Percentiles rank a stretch among this genome's conserved stretches.
Conservation (phyloP, 2,797 vertebrate genomes). For the Danio albolineatus region DNA sequence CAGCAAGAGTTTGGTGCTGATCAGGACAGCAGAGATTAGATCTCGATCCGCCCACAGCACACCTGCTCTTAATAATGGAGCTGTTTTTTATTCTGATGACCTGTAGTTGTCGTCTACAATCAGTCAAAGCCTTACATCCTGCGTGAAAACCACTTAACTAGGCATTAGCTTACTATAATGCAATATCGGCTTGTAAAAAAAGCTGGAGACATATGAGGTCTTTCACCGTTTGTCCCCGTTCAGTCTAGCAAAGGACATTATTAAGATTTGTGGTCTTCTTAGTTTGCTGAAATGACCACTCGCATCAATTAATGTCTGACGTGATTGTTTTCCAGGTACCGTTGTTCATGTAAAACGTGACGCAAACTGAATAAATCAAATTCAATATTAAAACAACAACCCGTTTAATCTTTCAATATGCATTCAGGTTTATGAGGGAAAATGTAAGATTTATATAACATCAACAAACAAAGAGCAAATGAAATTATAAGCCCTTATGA, state of each 20-base stretch:
- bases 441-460: too few species aligned
- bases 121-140: constrained; percentile 67
- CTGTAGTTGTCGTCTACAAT: constrained; percentile 24
- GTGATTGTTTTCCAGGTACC: constrained; percentile 34
- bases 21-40: too few species aligned
- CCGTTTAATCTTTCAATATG: too few species aligned
- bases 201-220: constrained; percentile 74
- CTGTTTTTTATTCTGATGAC: constrained; percentile 28
- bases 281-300: constrained; percentile 44
- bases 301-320: constrained; percentile 44
- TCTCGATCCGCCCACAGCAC: too few species aligned
- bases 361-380: not conserved
- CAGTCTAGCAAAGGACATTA: constrained; percentile 73
- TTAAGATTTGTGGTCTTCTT: constrained; percentile 64
- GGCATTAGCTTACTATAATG: constrained; percentile 75
- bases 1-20: too few species aligned
- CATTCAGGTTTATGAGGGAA: too few species aligned
- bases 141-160: constrained; percentile 69
- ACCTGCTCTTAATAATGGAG: not conserved
- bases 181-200: constrained; percentile 70
- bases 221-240: constrained; percentile 71
- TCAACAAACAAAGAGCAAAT: too few species aligned
- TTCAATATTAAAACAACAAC: too few species aligned
- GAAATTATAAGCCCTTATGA: too few species aligned
- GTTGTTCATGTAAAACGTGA: constrained; percentile 5